Evolutionary conservation across 92 coral and sea anemone species (phyloP), one percentile per base, ranked within the genome.

Genomic region (Desmophyllum pertusum): DNA sequence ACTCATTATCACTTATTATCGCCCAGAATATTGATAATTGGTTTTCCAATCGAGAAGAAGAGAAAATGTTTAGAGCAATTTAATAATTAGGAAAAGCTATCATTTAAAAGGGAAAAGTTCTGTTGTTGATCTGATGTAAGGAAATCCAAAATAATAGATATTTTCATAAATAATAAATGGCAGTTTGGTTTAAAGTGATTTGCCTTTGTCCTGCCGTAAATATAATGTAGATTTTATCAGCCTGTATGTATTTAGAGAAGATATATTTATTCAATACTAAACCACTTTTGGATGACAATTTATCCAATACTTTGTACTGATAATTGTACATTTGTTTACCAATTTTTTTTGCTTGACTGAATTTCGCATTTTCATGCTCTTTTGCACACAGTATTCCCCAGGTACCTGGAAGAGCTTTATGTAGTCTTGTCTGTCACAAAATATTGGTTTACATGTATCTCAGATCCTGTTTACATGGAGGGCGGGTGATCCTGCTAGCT

Each of bases 91-190:
- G 6, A n/a, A n/a, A 37, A 52, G 65, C 50, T 80, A 0, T 29
- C 27, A 50, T 68, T 18, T 23, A 33, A 65, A 80, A 15, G 45
- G 25, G 13, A 68, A 50, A 31, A 19, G 23, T 27, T 67, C 76
- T 80, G 45, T 25, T 23, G 67, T 48, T 37, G 61, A 35, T 46
- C 39, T 80, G 66, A 80, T 80, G 63, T 80, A 79, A 79, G 84
- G 33, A 11, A 64, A 80, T 41, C 33, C 66, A 69, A 67, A 67
- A 67, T 67, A 67, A 67, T 14, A 37, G 45, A 36, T 48, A 10
- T n/a, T n/a, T n/a, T 80, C 75, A 80, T 80, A 48, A 80, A 80
- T 80, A 80, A 80, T 80, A 70, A 67, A 80, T 80, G n/a, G 9
- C 38, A 30, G 33, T 36, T 41, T 57, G 41, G 84, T 53, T 51